Conservation (phyloP, 2,888 invertebrate genomes). For the Auanema freiburgensis region DNA sequence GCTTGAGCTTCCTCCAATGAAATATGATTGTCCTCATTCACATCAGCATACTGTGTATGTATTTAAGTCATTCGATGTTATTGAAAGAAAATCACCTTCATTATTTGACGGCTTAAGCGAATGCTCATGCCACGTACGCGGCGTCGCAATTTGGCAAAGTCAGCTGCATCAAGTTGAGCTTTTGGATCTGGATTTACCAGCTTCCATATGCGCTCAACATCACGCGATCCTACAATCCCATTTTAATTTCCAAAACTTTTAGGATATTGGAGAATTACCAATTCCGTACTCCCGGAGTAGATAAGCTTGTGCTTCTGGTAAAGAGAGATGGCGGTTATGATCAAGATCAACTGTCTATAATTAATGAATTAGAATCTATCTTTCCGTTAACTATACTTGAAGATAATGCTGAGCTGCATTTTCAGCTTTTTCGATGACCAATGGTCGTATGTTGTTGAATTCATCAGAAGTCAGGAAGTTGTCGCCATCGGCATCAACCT, state of each 20-base stretch:
- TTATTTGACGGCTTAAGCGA: slow-evolving; percentile 59
- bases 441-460: slow-evolving; percentile 57
- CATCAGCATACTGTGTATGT: slow-evolving; percentile 44
- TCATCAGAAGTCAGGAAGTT: slow-evolving; percentile 38
- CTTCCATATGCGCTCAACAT: slow-evolving; percentile 59
- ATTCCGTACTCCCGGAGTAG: slow-evolving; percentile 62
- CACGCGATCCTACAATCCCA: slow-evolving; percentile 38
- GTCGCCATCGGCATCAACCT: slow-evolving; percentile 42
- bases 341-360: slow-evolving; percentile 55
- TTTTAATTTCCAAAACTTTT: background rate
- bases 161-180: slow-evolving; percentile 50
- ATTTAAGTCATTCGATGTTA: background rate
- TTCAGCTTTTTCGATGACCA: slow-evolving; percentile 61
- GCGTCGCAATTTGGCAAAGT: slow-evolving; percentile 54
- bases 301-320: slow-evolving; percentile 58
- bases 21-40: slow-evolving; percentile 59
- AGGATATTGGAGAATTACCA: slow-evolving; percentile 15
- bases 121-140: slow-evolving; percentile 63
- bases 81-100: slow-evolving; percentile 49
- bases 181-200: slow-evolving; percentile 52
- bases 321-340: slow-evolving; percentile 51
- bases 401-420: slow-evolving; percentile 52
- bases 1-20: slow-evolving; percentile 60
- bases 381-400: too few relatives aligned
- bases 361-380: slow-evolving; percentile 6